These are phyloP conservation scores for Fopius arisanus DNA, from an alignment of 1,140 invertebrate species.

Conservation along the genomic window DNA sequence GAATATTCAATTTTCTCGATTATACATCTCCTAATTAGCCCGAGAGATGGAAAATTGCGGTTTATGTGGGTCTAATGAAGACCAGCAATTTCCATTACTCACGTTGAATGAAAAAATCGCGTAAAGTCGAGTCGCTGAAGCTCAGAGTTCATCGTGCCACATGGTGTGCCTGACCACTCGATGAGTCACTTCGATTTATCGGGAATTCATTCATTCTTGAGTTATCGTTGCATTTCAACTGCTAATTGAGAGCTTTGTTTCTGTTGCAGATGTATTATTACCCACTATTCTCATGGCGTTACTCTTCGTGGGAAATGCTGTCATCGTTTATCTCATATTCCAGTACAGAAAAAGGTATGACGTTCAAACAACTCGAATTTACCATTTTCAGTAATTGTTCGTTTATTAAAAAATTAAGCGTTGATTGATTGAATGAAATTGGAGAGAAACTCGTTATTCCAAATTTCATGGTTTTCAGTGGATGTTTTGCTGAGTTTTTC, in stretches of 20 bases:
- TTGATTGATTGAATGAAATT: no score
- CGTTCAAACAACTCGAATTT: no score
- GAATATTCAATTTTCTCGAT: slow-evolving; percentile 12
- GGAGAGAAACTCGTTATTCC: no score
- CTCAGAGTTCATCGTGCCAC: slow-evolving; percentile 44
- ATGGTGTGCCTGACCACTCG: neutral
- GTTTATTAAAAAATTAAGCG: no score
- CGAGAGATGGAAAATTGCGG: neutral
- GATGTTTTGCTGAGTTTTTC: no score
- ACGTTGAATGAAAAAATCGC: neutral
- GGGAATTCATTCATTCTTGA: neutral
- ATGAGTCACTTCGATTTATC: neutral
- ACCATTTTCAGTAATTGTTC: slow-evolving; percentile 14
- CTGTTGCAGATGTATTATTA: slow-evolving; percentile 70
- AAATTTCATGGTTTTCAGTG: no score
- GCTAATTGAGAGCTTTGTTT: slow-evolving; percentile 33
- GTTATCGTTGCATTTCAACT: neutral
- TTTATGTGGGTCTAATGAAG: neutral
- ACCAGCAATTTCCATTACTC: neutral
- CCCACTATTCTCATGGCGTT: slow-evolving; percentile 71
- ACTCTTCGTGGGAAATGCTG: slow-evolving; percentile 71
- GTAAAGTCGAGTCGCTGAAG: neutral
- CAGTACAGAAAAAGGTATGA: slow-evolving; percentile 73
- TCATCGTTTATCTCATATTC: slow-evolving; percentile 74
- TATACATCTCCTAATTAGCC: no score